These are phyloP conservation scores for Glomeris maerens DNA, from an alignment of 1,140 invertebrate species.

Conservation along the genomic window DNA sequence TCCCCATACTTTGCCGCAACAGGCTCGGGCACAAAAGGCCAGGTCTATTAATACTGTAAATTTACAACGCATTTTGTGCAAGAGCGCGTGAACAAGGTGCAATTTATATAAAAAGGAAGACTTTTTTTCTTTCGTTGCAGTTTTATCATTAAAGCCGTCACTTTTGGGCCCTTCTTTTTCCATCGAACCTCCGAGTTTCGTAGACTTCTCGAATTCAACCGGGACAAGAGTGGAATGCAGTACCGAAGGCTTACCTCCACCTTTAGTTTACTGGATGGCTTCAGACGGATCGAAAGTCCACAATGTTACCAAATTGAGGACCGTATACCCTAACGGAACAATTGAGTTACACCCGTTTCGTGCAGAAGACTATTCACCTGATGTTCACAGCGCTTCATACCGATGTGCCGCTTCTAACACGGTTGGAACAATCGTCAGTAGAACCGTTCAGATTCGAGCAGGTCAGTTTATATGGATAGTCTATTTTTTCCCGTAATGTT, in stretches of 20 bases:
- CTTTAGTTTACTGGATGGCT: slow-evolving; percentile 78
- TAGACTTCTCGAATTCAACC: slow-evolving; percentile 27
- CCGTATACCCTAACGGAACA: slow-evolving; percentile 1
- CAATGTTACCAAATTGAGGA: slow-evolving; percentile 31
- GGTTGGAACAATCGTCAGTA: not conserved
- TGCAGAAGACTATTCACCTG: slow-evolving; percentile 5
- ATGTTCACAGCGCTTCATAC: not conserved
- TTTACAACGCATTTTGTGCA: no score
- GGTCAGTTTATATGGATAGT: no score
- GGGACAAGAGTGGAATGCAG: slow-evolving; percentile 26
- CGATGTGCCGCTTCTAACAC: not conserved
- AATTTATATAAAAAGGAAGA: no score
- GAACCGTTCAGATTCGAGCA: slow-evolving; percentile 1
- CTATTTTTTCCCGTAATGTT: no score
- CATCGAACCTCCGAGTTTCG: slow-evolving; percentile 26
- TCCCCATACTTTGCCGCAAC: no score
- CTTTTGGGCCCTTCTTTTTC: slow-evolving; percentile 24
- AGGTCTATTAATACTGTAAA: no score
- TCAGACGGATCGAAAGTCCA: slow-evolving; percentile 73
- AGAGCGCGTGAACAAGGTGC: no score
- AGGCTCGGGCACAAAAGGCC: no score
- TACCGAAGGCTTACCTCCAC: slow-evolving; percentile 40
- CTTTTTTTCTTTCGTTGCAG: not conserved
- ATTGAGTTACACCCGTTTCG: slow-evolving; percentile 3
- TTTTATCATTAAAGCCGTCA: not conserved